Evolutionary conservation across 2,113 vertebrate genomes (phyloP), one percentile per base, ranked within the genome.

Genomic region (Penelope pileata): DNA sequence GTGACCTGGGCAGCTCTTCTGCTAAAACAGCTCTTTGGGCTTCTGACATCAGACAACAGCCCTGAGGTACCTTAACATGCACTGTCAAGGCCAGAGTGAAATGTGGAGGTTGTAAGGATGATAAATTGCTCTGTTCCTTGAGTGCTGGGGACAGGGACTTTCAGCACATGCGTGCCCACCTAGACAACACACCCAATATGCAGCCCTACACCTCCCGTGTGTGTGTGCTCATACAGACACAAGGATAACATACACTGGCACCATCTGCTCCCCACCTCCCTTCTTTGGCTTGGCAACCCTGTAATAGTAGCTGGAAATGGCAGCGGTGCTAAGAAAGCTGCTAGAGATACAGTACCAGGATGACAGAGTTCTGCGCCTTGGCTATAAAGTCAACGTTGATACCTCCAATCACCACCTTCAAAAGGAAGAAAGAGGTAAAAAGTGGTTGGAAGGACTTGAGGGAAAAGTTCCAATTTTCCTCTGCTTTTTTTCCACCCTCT

Each of bases 321-420:
- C 47, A 68, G 13, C 16, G 7, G 18, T 60, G 64, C 24, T 60
- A 38, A 83, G 23, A 58, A 72, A 83, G 45, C 40, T 67, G 18
- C 43, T 54, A 15, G 3, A 68, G 74, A 74, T 94, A 90, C 88
- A 82, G 54, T 97, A 99, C 99, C 93, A 96, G 62, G 67, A 99
- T 96, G 38, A 92, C 96, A 88, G 98, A 89, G 4, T 95, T 94
- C 96, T 97, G 97, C 22, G 97, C 98, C 97, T 99, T 99, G 78
- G 98, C 98, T 92, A 99, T 97, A 87, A 99, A 98, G 97, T 99
- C 99, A 80, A 99, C 96, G 69, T 99, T 99, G 94, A 98, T 98
- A 80, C 99, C 99, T 45, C 99, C 99, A 51, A 99, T 98, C 54
- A 99, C 98, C 83, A 99, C 98, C 99, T 99, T 96, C 32, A 92